A percentile compares a stretch with the other conserved stretches of the same genome.
Conservation (phyloP, 53 echinoderm and acorn worm species). For the Temnopleurus reevesii region DNA sequence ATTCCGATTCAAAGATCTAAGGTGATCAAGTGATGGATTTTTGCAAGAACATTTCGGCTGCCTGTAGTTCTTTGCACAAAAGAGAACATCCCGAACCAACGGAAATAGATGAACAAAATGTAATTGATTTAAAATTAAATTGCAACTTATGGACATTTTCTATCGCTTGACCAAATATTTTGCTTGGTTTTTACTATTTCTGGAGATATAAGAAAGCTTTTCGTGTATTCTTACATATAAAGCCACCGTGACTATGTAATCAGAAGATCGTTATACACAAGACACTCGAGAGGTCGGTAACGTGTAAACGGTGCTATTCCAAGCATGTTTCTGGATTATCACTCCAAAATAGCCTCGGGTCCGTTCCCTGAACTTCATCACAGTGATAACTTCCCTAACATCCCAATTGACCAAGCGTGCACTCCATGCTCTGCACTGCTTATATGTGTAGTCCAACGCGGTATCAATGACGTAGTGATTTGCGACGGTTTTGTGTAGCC, state of each 20-base stretch:
- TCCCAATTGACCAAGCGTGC: no score
- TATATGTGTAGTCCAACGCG: no score
- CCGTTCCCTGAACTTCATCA: no score
- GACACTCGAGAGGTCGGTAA: neutral
- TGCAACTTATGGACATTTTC: neutral
- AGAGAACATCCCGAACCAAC: neutral
- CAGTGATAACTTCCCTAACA: no score
- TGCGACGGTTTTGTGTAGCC: no score
- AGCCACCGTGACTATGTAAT: neutral
- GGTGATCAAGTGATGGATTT: no score
- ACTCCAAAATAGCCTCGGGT: slow-evolving; percentile 22
- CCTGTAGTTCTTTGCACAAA: neutral
- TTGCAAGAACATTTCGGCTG: no score
- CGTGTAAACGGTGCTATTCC: slow-evolving; percentile 13
- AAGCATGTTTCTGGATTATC: slow-evolving; percentile 37
- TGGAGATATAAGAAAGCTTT: neutral
- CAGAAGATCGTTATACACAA: neutral
- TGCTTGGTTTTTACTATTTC: no score
- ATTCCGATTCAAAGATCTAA: no score
- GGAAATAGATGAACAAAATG: neutral
- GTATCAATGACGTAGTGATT: no score
- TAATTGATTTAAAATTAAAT: neutral
- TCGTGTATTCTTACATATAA: neutral
- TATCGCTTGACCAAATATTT: neutral
- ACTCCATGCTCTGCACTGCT: no score